Base-by-base conservation (phyloP, 2,888 invertebrate genomes). In the Odontomyia ornata region DNA sequence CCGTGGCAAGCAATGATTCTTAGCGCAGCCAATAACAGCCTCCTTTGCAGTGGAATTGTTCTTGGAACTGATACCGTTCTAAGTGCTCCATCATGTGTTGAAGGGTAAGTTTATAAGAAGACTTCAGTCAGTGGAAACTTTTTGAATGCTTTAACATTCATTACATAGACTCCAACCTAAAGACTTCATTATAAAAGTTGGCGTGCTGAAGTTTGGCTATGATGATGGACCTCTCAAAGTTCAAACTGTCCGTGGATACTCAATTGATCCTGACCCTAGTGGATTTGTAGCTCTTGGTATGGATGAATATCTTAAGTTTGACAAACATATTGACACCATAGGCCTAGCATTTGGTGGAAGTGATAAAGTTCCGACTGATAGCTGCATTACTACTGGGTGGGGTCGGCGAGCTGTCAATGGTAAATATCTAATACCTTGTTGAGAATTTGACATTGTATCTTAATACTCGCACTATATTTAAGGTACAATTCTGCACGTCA, bases 1-100 rank as follows among this genome's bases (percentile, higher is more conserved):
- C 93, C 95, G 77, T 95, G 95, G 95, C 95, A 95, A 85, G 94
- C 93, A 0, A 94, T 95, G 93, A 88, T 95, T 0, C 86, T 94
- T 18, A 89, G 92, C 23, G 91, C 92, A 82, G 90, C 91, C 0
- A 92, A 93, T 84, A 91, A 90, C 82, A 91, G 92, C 72, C 88
- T 94, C 1, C 88, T 95, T 0, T 95, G 95, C 81, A 93, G 94
- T 23, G 95, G 94, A 78, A 93, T 91, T 30, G 92, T 95, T 81
- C 91, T 95, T 80, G 89, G 92, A 21, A 90, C 90, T 27, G 91
- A 93, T 82, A 91, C 92, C 0, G 91, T 95, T 0, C 82, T 94
- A 43, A 95, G 95, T 0, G 89, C 94, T 0, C 95, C 95, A n/a
- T 90, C 91, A 82, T 95, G 95, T 82, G 90, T 95, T 77, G 90